Percentiles rank a stretch among this genome's conserved stretches.
Evolutionary conservation across 1,140 invertebrate genomes (phyloP).

Genomic region (Periplaneta americana): DNA sequence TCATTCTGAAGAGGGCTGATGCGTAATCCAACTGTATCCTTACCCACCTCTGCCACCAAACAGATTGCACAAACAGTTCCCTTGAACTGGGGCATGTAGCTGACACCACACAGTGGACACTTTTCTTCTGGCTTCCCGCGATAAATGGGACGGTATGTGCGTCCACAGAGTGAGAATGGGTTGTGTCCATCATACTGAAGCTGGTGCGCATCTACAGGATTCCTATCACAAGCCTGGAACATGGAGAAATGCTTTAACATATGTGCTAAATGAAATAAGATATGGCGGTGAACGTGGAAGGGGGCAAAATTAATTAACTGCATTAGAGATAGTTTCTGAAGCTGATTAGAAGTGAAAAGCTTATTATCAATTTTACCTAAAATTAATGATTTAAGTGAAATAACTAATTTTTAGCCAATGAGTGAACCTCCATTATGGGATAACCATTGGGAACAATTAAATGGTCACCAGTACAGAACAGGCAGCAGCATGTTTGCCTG

Average conservation of each 20-base stretch:
- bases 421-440: too few relatives aligned
- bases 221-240: conserved; percentile 83
- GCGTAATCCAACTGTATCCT: conserved; percentile 79
- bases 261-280: too few relatives aligned
- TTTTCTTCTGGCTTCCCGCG: conserved; percentile 91
- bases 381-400: too few relatives aligned
- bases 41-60: conserved; percentile 85
- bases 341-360: too few relatives aligned
- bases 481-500: too few relatives aligned
- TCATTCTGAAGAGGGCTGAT: conserved; percentile 74
- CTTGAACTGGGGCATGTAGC: conserved; percentile 83
- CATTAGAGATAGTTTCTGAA: too few relatives aligned
- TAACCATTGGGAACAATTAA: too few relatives aligned
- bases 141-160: conserved; percentile 90
- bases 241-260: conserved; percentile 19
- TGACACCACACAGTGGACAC: conserved; percentile 89
- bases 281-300: too few relatives aligned
- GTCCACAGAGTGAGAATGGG: conserved; percentile 92
- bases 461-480: too few relatives aligned
- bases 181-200: conserved; percentile 96
- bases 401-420: too few relatives aligned
- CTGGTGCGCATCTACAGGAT: conserved; percentile 81
- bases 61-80: conserved; percentile 83
- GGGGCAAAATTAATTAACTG: too few relatives aligned
- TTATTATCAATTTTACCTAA: too few relatives aligned